These are phyloP conservation scores for Anodontia alba DNA, from an alignment of 2,888 invertebrate species.

Conservation along the genomic window DNA sequence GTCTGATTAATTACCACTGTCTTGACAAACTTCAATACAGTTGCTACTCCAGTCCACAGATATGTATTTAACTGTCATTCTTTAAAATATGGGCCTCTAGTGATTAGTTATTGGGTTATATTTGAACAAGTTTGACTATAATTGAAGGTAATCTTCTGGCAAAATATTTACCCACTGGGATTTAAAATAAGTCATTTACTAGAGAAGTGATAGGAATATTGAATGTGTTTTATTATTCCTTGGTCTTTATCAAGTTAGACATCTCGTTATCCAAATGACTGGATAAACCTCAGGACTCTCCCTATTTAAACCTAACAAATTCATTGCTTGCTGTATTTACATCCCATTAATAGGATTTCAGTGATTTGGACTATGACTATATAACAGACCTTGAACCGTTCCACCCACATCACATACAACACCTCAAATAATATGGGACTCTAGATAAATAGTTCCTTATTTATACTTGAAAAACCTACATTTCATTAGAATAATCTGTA, in stretches of 20 bases:
- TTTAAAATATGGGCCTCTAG: neutral
- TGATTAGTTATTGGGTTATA: neutral
- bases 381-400: no score
- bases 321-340: no score
- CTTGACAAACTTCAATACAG: neutral
- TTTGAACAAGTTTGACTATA: constrained; percentile 1
- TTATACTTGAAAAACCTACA: no score
- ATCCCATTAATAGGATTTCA: no score
- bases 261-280: neutral
- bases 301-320: no score
- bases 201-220: neutral
- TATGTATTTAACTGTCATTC: neutral
- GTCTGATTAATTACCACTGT: neutral
- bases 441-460: no score
- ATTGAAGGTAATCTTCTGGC: constrained; percentile 8
- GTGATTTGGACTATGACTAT: no score
- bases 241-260: constrained; percentile 11
- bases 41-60: neutral
- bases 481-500: no score
- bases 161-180: neutral
- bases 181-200: neutral
- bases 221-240: neutral
- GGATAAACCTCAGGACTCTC: neutral
- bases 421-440: no score
- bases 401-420: no score